Evolutionary conservation across 1,140 invertebrate genomes (phyloP), one percentile per base, ranked within the genome.

Genomic region (Chrysomallon squamiferum): DNA sequence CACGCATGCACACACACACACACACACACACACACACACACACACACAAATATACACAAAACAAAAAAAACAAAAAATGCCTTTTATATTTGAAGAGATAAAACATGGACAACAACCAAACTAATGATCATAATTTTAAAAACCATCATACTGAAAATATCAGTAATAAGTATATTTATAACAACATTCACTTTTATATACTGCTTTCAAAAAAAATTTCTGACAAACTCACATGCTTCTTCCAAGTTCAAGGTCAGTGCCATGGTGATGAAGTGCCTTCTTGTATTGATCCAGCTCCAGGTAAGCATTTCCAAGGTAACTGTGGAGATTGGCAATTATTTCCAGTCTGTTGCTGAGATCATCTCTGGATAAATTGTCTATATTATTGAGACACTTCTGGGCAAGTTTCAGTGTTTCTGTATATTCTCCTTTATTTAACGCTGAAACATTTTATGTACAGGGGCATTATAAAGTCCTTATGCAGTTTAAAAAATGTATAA

Each of bases 281-380:
- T 79, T 73, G 65, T 78, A 85, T n/a, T 80, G 62, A 25, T 71
- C 79, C 68, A 85, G 50, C 67, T 86, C 84, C 11, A 85, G 68
- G 70, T 82, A 77, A 38, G 84, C 78, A 67, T 85, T 85, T n/a
- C 85, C 85, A 54, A 85, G 77, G 69, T 73, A 82, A 50, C 81
- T 82, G 72, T 86, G 72, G 7, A 86, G 68, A 57, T 79, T 83
- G 22, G 81, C 76, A 11, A 79, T 67, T 18, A 85, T 73, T 38
- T 80, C 76, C 41, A 75, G 63, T 60, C 76, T 80, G 69, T 84
- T 80, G 30, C 75, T 56, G 20, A 84, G 70, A 18, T 79, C 71
- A 7, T 75, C 68, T 20, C 80, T 79, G 20, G 76, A 65, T 66
- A 71, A 81, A 6, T 68, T 68, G 38, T 81, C 72, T 11, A 85